A percentile compares a stretch with the other conserved stretches of the same genome.
Conservation (phyloP, 2,113 vertebrate genomes). For the Actenoides hombroni region DNA sequence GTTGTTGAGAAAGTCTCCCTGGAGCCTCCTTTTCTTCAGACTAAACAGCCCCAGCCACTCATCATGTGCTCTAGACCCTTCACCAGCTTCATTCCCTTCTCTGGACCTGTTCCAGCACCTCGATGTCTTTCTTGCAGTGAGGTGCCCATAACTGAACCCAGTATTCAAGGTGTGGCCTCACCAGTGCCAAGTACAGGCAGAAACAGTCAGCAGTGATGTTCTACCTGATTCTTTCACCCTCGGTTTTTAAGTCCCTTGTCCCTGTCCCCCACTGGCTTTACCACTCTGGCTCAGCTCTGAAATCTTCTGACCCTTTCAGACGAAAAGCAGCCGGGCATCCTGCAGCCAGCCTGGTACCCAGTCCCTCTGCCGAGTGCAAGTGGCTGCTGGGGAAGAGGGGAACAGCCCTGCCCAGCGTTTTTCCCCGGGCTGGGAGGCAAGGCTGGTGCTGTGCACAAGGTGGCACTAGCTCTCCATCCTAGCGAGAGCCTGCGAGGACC, state of each 20-base stretch:
- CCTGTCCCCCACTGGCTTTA: neutral
- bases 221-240: neutral
- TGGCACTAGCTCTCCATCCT: conserved; percentile 40
- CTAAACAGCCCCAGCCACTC: too few relatives aligned
- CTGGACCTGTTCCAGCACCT: too few relatives aligned
- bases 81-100: too few relatives aligned
- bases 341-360: neutral
- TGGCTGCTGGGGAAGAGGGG: neutral
- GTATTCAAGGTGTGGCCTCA: too few relatives aligned
- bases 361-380: rapidly evolving
- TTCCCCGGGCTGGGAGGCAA: neutral
- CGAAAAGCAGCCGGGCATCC: rapidly evolving
- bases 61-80: too few relatives aligned
- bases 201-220: neutral
- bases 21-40: too few relatives aligned
- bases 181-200: too few relatives aligned
- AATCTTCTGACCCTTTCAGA: too few relatives aligned
- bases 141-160: too few relatives aligned
- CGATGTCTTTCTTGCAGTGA: too few relatives aligned
- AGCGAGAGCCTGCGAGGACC: neutral
- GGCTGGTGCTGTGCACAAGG: conserved; percentile 26
- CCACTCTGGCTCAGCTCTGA: neutral
- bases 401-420: too few relatives aligned
- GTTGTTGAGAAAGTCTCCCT: too few relatives aligned
- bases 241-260: rapidly evolving